phyloP scores from a whole-genome alignment of 2,797 vertebrate species.

The Phoxinus dragarum region DNA sequence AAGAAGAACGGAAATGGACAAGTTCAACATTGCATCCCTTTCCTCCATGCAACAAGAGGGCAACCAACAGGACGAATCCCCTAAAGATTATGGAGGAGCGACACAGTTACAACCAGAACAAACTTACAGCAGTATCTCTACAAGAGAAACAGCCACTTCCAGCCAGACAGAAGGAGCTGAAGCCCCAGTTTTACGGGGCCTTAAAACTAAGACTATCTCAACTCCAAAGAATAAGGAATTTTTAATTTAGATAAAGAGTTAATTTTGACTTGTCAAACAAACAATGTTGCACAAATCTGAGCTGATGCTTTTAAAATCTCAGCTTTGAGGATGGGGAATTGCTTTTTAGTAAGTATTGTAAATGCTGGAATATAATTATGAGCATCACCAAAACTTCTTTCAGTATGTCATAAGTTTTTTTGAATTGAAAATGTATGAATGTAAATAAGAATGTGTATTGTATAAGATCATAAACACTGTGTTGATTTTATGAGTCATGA shows the following conservation, averaged over 20 bases:
- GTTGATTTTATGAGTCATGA: neutral
- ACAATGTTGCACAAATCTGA: neutral
- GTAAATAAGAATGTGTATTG: constrained; percentile 4
- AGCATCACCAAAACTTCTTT: constrained; percentile 8
- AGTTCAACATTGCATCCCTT: constrained; percentile 54
- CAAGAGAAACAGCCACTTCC: neutral
- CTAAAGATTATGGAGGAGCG: constrained; percentile 23
- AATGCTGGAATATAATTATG: constrained; percentile 24
- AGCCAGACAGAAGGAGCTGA: neutral
- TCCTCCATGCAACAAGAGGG: constrained; percentile 20
- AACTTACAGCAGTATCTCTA: constrained; percentile 4
- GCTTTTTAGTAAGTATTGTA: neutral
- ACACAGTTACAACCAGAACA: constrained; percentile 17
- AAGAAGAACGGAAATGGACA: constrained; percentile 69
- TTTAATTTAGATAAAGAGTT: constrained; percentile 38
- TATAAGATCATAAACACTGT: neutral
- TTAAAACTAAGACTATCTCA: constrained; percentile 31
- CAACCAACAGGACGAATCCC: constrained; percentile 15
- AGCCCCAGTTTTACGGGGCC: neutral
- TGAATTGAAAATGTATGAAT: neutral
- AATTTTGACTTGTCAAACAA: neutral
- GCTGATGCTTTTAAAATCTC: neutral
- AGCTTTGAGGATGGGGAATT: neutral
- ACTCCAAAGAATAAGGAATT: constrained; percentile 33
- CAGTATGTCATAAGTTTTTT: neutral